Percentiles rank a stretch among this genome's conserved stretches.
Conservation (phyloP, 2,797 vertebrate genomes). For the Dendrocincla tyrannina region DNA sequence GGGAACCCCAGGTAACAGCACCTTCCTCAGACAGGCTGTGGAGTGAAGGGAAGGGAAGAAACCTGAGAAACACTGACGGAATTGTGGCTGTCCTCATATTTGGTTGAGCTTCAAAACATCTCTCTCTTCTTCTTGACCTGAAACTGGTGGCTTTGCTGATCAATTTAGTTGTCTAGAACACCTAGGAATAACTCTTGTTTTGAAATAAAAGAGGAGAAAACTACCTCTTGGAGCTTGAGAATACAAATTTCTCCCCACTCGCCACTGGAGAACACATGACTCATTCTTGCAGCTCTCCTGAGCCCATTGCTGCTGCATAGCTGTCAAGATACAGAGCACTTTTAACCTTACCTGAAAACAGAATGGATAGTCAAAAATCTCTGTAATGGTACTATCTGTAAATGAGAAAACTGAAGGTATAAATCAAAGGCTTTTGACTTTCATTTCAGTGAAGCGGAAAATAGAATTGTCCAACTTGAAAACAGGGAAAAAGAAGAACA, state of each 20-base stretch:
- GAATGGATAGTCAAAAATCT: conserved; percentile 33
- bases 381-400: conserved; percentile 22
- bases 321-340: conserved; percentile 39
- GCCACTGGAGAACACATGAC: not conserved
- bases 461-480: conserved; percentile 49
- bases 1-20: not conserved
- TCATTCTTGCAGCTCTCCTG: conserved; percentile 46
- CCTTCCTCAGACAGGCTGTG: not conserved
- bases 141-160: not conserved
- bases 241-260: not conserved
- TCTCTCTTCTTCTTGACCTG: not conserved
- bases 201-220: conserved; percentile 8
- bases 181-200: not conserved
- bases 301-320: conserved; percentile 4
- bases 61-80: not conserved
- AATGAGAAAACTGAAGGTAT: conserved; percentile 35
- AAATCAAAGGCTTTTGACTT: conserved; percentile 55
- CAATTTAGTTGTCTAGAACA: not conserved
- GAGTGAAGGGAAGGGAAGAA: not conserved
- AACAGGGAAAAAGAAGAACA: conserved; percentile 36
- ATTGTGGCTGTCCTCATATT: not conserved
- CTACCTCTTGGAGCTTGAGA: not conserved
- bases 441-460: not conserved
- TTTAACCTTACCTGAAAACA: conserved; percentile 50
- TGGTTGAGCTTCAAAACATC: not conserved